Base-by-base conservation (phyloP, 2,888 invertebrate species). In the Cephus pulcher region DNA sequence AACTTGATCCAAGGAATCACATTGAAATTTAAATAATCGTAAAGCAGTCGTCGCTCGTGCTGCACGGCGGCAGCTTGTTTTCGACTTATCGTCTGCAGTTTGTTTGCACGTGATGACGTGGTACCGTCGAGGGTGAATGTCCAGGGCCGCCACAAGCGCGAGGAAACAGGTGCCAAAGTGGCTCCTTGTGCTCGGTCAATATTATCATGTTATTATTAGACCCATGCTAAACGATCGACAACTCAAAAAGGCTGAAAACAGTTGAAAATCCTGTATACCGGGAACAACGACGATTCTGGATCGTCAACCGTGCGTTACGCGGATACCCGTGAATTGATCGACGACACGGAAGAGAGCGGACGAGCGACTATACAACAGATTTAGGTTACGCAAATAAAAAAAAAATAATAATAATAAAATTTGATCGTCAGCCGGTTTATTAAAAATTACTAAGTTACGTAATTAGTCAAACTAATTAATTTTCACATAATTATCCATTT, bases 151-250 rank as follows among this genome's bases (percentile, higher is more conserved):
- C 74, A 34, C 74, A 70, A 70, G 30, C 70, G 6, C 74, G 34
- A 34, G 11, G 74, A 35, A n/a, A 74, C 74, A 74, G 74, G 34
- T 34, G 74, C 74, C 74, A 74, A 74, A 74, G 74, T 74, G 74
- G 74, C 74, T 74, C 74, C 74, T 12, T 12, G 33, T 15, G n/a
- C 34, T 74, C 74, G 34, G 84, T 85, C 84, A 84, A 84, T 84
- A 84, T 85, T 84, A 82, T 84, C 80, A 80, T 79, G 78, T 81
- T 83, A 84, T 85, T 84, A 70, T 70, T 70, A 85, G 84, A 83
- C 81, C 32, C 75, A 69, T 80, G 84, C 82, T 83, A 84, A 85
- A 76, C 81, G 82, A 34, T 74, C 74, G 74, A 15, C 15, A 15
- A 34, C 74, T 74, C 34, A n/a, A 33, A 35, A 74, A 11, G 4